Evolutionary conservation across 1,140 invertebrate species (phyloP), one percentile per base, ranked within the genome.

Genomic region (Sarcophaga bullata): DNA sequence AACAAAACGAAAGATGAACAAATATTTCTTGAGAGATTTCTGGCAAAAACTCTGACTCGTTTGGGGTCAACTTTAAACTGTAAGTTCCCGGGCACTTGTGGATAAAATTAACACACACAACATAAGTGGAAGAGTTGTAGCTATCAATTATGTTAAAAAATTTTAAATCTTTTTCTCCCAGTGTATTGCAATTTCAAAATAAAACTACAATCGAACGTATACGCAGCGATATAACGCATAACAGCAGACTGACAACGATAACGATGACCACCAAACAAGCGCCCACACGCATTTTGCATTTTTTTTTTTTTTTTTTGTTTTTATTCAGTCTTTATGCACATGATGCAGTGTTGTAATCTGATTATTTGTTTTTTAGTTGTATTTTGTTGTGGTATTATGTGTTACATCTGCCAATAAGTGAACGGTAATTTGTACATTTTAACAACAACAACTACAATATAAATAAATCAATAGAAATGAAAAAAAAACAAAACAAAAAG

Each of bases 201-300:
- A 58, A 13, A 58, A 13, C 25, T 37, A 58, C 15, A 58, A 13
- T n/a, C 15, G 13, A 7, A 15, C 54, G n/a, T 37, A 4, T 37
- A 37, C 25, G 54, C n/a, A 13, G 0, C 15, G 15, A 47, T 76
- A 17, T n/a, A 73, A 73, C 10, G 73, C 25, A 37, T 37, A 2
- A 13, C 13, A 47, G 48, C 47, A 4, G 48, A 76, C 17, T 46
- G 73, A 15, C 46, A 76, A 11, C 47, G 73, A 76, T n/a, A 76
- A 15, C 47, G 8, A 48, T 15, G 73, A 76, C 73, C 73, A 76
- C 73, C 73, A 76, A n/a, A 48, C 46, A n/a, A 47, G 73, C 73
- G 73, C 73, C 73, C 73, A 76, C 73, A 76, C 73, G 47, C 73
- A 76, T 48, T 75, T 75, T n/a, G n/a, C n/a, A n/a, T n/a, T n/a